These are phyloP conservation scores for Liposcelis brunnea DNA, from an alignment of 2,888 invertebrate species.

Conservation along the genomic window DNA sequence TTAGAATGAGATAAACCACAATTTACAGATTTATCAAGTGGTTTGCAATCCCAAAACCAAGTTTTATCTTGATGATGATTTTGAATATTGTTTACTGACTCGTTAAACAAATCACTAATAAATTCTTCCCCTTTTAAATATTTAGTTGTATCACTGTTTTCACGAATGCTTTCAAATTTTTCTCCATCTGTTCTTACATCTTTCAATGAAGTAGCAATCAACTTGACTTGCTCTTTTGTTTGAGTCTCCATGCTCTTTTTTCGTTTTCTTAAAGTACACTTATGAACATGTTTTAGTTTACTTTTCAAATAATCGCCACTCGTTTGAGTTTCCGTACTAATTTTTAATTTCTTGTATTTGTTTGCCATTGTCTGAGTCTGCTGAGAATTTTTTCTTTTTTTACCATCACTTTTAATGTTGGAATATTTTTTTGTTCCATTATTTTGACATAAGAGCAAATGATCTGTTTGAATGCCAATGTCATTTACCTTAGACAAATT, in stretches of 20 bases:
- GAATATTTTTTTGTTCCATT: too few species aligned
- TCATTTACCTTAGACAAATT: neutral
- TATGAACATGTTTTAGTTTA: neutral
- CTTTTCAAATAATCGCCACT: constrained; percentile 3
- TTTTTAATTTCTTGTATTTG: constrained; percentile 2
- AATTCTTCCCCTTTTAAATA: too few species aligned
- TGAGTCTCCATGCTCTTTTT: constrained; percentile 10
- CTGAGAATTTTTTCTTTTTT: constrained; percentile 6
- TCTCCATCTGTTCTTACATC: constrained; percentile 9
- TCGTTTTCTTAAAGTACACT: neutral
- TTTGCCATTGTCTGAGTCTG: neutral
- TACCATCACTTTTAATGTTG: too few species aligned
- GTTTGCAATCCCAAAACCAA: too few species aligned
- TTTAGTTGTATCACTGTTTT: too few species aligned
- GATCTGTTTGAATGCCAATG: constrained; percentile 3
- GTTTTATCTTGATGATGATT: too few species aligned
- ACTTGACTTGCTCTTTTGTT: constrained; percentile 11
- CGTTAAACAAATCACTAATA: too few species aligned
- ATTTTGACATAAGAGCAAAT: too few species aligned
- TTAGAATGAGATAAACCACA: too few species aligned
- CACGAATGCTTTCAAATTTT: constrained; percentile 2
- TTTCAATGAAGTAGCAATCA: constrained; percentile 11
- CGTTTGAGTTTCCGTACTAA: constrained; percentile 5
- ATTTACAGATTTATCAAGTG: too few species aligned
- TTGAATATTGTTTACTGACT: too few species aligned